Evolutionary conservation across 2,888 invertebrate species (phyloP), one percentile per base, ranked within the genome.

Genomic region (Nephrotoma appendiculata): DNA sequence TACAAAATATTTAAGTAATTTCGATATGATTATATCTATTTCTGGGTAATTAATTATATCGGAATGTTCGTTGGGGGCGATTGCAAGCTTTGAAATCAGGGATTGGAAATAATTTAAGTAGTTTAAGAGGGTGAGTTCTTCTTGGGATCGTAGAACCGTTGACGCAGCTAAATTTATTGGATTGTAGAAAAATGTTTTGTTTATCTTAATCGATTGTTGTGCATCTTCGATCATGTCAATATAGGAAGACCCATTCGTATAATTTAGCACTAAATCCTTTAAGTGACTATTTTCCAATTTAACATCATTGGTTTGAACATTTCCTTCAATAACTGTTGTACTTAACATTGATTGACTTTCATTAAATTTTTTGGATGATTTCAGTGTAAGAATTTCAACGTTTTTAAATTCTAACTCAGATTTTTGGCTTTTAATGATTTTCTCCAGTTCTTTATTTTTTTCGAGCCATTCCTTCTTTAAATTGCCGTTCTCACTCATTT

Each of bases 351-450:
- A 42, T 11, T 88, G 88, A 5, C 87, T 86, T 86, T 87, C 87
- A 84, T 88, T 88, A 43, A 88, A 83, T 86, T 83, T 85, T 48
- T 87, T 88, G 2, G 86, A 31, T 31, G 71, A 86, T 83, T 87
- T 88, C 6, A 88, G 12, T 41, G 87, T 87, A 0, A 86, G 41
- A n/a, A 88, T 87, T 86, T 88, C 88, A 5, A 87, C 44, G 86
- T 87, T 88, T 87, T 88, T 88, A 86, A 88, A 88, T 86, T 88
- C 87, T 15, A 88, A 43, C 86, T 88, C 88, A 7, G 85, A 86
- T 71, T 87, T 86, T 44, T 88, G 88, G 9, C 86, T 44, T 85
- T 86, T 87, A 6, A 88, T 86, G 6, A 83, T 57, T 84, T 87
- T 88, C 48, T 88, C 88, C 1, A 88, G 83, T 12, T 87, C 87